These are phyloP conservation scores for Peromyscus attwateri DNA, from an alignment of 2,797 vertebrate genomes.

Conservation along the genomic window DNA sequence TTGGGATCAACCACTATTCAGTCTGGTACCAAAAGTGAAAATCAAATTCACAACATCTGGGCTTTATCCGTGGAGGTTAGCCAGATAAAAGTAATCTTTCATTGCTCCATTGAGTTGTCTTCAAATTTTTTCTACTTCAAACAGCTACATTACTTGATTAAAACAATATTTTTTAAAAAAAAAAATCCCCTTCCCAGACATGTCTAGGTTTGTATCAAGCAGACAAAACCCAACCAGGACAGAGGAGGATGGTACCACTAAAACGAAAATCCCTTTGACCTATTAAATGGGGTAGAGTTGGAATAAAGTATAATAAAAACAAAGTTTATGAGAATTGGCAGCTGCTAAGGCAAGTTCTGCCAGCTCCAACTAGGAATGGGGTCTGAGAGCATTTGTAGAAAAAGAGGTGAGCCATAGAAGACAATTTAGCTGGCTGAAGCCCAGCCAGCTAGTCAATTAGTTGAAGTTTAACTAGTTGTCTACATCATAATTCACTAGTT, in stretches of 20 bases:
- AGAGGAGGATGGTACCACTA: background rate
- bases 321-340: background rate
- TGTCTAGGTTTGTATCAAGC: background rate
- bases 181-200: background rate
- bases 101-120: background rate
- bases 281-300: background rate
- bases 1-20: background rate
- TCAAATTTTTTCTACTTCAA: background rate
- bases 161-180: background rate
- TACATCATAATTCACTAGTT: background rate
- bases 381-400: background rate
- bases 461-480: background rate
- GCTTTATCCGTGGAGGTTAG: background rate
- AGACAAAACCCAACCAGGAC: background rate
- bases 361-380: background rate
- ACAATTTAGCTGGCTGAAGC: background rate
- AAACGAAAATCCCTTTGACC: background rate
- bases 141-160: background rate
- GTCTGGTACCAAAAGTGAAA: background rate
- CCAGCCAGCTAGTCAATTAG: background rate
- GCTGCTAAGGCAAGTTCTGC: background rate
- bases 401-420: background rate
- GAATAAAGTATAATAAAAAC: background rate
- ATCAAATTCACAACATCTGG: background rate
- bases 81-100: background rate